Evolutionary conservation across 2,888 invertebrate genomes (phyloP).

Genomic region (Scaptomyza tumidula): DNA sequence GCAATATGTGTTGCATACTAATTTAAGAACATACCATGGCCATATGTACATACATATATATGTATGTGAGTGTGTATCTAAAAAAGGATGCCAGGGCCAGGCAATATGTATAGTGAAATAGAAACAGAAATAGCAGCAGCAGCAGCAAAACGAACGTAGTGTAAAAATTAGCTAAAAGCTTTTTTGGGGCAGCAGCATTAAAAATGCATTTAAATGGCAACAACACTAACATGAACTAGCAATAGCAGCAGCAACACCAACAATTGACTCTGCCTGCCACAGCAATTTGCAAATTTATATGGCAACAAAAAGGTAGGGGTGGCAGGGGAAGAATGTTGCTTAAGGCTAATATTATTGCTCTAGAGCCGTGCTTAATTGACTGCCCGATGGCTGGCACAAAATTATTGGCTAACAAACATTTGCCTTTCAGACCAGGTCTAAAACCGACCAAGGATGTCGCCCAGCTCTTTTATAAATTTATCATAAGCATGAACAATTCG

Average conservation of each 20-base stretch:
- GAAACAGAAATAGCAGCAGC: slow-evolving; percentile 32
- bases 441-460: slow-evolving; percentile 14
- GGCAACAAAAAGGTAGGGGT: slow-evolving; percentile 2
- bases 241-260: slow-evolving; percentile 17
- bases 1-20: slow-evolving; percentile 79
- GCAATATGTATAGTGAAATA: slow-evolving; percentile 12
- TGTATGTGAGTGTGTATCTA: slow-evolving; percentile 23
- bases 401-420: slow-evolving; percentile 58
- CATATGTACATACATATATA: slow-evolving; percentile 12
- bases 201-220: slow-evolving; percentile 79
- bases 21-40: slow-evolving; percentile 50
- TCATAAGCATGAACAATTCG: slow-evolving; percentile 57
- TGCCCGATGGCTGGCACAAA: slow-evolving; percentile 57
- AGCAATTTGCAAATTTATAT: slow-evolving; percentile 59
- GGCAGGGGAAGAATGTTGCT: slow-evolving; percentile 22
- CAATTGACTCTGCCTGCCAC: slow-evolving; percentile 57
- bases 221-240: slow-evolving; percentile 5
- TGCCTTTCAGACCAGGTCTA: slow-evolving; percentile 21
- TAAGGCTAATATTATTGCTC: slow-evolving; percentile 70
- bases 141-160: slow-evolving; percentile 48
- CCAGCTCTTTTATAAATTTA: slow-evolving; percentile 66
- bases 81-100: slow-evolving; percentile 77
- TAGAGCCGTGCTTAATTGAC: slow-evolving; percentile 65
- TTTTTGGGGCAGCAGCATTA: slow-evolving; percentile 75
- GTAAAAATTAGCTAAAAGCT: slow-evolving; percentile 83